A percentile compares a stretch with the other conserved stretches of the same genome.
phyloP scores from a whole-genome alignment of 2,888 invertebrate species.

The Dasysyrphus albostriatus region DNA sequence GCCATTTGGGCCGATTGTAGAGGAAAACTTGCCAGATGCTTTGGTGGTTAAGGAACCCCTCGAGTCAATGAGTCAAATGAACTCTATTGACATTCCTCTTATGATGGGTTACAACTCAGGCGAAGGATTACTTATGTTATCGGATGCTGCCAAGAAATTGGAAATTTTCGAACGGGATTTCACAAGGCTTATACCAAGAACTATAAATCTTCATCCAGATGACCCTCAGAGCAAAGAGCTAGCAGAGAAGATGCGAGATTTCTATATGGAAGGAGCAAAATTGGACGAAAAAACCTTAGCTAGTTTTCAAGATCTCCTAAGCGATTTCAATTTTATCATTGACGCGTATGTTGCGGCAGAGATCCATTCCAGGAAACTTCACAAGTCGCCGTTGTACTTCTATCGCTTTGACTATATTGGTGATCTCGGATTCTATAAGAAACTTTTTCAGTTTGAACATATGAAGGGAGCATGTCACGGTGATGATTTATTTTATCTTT shows the following conservation, averaged over 20 bases:
- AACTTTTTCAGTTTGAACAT: constrained; percentile 82
- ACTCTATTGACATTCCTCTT: constrained; percentile 84
- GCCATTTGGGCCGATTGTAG: not conserved
- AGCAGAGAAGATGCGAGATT: constrained; percentile 79
- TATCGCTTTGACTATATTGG: constrained; percentile 87
- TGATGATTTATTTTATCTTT: constrained; percentile 87
- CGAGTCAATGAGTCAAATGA: constrained; percentile 83
- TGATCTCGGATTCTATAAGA: constrained; percentile 85
- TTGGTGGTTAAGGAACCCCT: not conserved
- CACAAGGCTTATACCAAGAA: constrained; percentile 80
- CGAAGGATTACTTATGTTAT: constrained; percentile 84
- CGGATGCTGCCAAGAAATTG: constrained; percentile 78
- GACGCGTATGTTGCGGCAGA: constrained; percentile 79
- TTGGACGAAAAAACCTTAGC: constrained; percentile 82
- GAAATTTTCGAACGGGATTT: constrained; percentile 79
- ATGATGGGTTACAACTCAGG: constrained; percentile 85
- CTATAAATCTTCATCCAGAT: constrained; percentile 77
- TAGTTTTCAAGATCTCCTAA: constrained; percentile 84
- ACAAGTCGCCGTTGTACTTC: constrained; percentile 84
- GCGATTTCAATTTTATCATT: constrained; percentile 83
- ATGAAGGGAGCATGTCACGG: constrained; percentile 86
- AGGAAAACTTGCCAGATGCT: not conserved
- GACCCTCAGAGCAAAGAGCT: constrained; percentile 76
- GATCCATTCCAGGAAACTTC: constrained; percentile 78
- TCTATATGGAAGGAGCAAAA: constrained; percentile 84